Conservation (phyloP, 2,113 vertebrate species). For the Seriola aureovittata region DNA sequence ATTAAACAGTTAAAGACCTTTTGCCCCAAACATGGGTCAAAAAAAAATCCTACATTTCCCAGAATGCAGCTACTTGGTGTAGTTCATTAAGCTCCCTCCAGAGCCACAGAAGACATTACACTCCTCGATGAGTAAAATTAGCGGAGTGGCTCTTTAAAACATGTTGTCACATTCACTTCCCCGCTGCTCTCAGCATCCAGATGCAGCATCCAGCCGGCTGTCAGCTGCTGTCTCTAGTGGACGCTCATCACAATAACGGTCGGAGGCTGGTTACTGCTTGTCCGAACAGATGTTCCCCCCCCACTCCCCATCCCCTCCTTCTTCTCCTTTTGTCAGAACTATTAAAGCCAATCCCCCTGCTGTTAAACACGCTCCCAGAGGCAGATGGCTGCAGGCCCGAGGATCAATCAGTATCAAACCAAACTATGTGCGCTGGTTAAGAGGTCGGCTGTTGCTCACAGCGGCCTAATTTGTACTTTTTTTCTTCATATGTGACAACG, state of each 20-base stretch:
- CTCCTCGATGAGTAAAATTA: not conserved
- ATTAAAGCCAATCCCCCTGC: slow-evolving; percentile 44
- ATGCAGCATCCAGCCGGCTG: slow-evolving; percentile 23
- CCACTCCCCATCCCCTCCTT: not conserved
- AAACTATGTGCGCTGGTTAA: not conserved
- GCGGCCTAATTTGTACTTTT: not conserved
- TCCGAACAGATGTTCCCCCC: slow-evolving; percentile 70
- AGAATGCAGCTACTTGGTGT: not conserved
- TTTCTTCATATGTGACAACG: not conserved
- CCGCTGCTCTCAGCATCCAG: slow-evolving; percentile 32
- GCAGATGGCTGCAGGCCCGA: slow-evolving; percentile 65
- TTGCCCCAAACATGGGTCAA: too few relatives aligned
- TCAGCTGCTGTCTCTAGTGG: slow-evolving; percentile 43
- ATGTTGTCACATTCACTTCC: not conserved
- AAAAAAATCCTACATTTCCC: not conserved
- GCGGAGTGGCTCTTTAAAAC: slow-evolving; percentile 8
- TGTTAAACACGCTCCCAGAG: slow-evolving; percentile 55
- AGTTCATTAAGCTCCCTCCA: not conserved
- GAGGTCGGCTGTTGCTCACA: not conserved
- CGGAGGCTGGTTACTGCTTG: slow-evolving; percentile 29
- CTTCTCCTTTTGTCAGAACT: slow-evolving; percentile 44
- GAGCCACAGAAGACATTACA: not conserved
- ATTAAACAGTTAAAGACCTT: too few relatives aligned
- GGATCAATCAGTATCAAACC: slow-evolving; percentile 22
- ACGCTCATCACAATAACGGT: slow-evolving; percentile 41